Percentiles rank a stretch among this genome's conserved stretches.
Conservation (phyloP, 1,140 invertebrate species). For the Drosophila teissieri region DNA sequence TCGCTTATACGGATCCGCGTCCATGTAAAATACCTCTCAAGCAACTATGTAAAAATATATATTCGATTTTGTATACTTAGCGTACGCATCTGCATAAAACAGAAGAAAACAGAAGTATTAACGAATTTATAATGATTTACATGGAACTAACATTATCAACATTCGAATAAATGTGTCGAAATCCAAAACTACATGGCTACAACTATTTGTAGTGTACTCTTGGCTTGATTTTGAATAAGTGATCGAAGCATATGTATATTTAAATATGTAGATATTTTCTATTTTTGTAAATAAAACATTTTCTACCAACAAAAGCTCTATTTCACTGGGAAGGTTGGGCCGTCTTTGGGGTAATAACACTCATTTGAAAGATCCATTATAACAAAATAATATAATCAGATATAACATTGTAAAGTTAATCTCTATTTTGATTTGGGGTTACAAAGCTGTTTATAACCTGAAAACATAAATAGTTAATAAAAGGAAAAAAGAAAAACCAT, state of each 20-base stretch:
- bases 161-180: constrained; percentile 19
- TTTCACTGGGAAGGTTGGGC: constrained; percentile 1
- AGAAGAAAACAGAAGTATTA: constrained; percentile 38
- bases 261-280: constrained; percentile 22
- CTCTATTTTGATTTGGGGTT: too few species aligned
- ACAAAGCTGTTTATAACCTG: too few species aligned
- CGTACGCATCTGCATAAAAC: constrained; percentile 7
- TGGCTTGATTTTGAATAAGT: neutral
- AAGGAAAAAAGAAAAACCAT: neutral
- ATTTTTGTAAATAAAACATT: constrained; percentile 59
- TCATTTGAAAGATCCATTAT: too few species aligned
- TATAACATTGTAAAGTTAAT: too few species aligned
- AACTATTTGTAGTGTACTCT: constrained; percentile 5
- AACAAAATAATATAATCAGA: too few species aligned
- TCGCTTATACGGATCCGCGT: neutral
- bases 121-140: constrained; percentile 43
- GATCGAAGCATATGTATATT: constrained; percentile 9
- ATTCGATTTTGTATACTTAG: constrained; percentile 26
- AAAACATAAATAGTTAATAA: neutral
- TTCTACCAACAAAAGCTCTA: constrained; percentile 17
- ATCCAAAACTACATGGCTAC: constrained; percentile 10
- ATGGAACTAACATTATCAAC: constrained; percentile 21
- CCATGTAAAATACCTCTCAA: constrained; percentile 55
- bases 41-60: constrained; percentile 41
- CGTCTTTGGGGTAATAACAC: neutral